phyloP scores from a whole-genome alignment of 1,140 invertebrate genomes.

The Rhynchophorus ferrugineus region DNA sequence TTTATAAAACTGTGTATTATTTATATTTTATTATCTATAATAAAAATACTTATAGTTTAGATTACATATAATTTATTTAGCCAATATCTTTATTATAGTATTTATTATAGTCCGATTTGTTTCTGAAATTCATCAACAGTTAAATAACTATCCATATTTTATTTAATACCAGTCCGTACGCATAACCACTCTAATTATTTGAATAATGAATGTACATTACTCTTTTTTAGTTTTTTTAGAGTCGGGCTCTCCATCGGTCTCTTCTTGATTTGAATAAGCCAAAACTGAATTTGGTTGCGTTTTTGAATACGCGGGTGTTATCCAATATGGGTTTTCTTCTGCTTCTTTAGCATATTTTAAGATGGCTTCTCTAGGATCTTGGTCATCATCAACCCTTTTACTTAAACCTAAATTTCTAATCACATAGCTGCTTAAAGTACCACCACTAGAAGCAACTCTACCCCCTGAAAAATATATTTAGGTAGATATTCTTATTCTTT shows the following conservation, averaged over 20 bases:
- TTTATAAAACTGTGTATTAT: no score
- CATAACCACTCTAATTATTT: no score
- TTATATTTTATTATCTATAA: no score
- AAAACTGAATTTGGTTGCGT: conserved; percentile 66
- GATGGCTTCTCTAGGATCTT: conserved; percentile 94
- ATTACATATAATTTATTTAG: no score
- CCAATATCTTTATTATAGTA: no score
- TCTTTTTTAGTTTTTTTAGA: conserved; percentile 8
- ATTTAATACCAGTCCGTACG: no score
- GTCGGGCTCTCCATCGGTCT: conserved; percentile 11
- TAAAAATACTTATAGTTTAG: no score
- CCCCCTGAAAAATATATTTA: conserved; percentile 69
- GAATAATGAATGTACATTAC: no score
- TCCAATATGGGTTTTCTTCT: conserved; percentile 95
- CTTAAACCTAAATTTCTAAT: conserved; percentile 90
- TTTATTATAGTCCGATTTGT: no score
- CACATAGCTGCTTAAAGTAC: conserved; percentile 94
- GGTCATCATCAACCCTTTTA: conserved; percentile 90
- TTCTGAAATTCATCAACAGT: no score
- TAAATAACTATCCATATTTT: no score
- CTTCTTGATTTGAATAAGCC: conserved; percentile 1
- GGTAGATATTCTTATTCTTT: not conserved
- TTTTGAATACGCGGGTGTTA: conserved; percentile 81
- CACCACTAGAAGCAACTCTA: conserved; percentile 89
- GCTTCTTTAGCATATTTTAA: conserved; percentile 96